A percentile compares a stretch with the other conserved stretches of the same genome.
These are phyloP conservation scores for Luperina nickerlii DNA, from an alignment of 2,888 invertebrate species.

Conservation along the genomic window DNA sequence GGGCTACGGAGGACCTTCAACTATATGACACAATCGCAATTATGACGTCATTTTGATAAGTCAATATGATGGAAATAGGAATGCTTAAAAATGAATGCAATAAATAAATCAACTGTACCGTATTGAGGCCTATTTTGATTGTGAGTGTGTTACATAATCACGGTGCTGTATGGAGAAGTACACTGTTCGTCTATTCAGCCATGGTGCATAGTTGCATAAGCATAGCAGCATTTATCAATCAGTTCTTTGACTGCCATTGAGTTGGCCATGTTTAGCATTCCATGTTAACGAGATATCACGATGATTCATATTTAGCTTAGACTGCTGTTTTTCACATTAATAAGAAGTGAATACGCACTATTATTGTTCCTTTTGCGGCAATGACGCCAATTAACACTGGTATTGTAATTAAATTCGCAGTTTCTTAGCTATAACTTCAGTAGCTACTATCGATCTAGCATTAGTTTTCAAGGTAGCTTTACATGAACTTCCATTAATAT, in stretches of 20 bases:
- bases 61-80: not conserved
- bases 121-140: not conserved
- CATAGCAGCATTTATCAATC: conserved; percentile 16
- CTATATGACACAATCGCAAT: not conserved
- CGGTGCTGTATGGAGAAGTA: not conserved
- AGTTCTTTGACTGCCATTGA: conserved; percentile 30
- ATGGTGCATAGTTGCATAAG: not conserved
- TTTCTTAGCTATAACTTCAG: conserved; percentile 16
- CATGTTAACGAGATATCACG: conserved; percentile 26
- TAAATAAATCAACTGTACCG: not conserved
- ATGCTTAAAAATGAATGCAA: not conserved
- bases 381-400: conserved; percentile 52
- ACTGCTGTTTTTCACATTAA: conserved; percentile 35
- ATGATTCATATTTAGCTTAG: conserved; percentile 39
- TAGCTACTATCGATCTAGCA: conserved; percentile 2
- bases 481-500: conserved; percentile 14
- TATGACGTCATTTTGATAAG: not conserved
- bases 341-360: conserved; percentile 18
- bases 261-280: conserved; percentile 3
- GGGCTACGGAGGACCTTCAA: not conserved
- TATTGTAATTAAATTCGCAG: conserved; percentile 49
- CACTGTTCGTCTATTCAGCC: not conserved
- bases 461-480: conserved; percentile 15
- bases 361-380: conserved; percentile 51
- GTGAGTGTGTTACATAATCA: not conserved